Percentiles rank a stretch among this genome's conserved stretches.
Evolutionary conservation across 2,113 vertebrate species (phyloP).

Genomic region (Lagopus muta): DNA sequence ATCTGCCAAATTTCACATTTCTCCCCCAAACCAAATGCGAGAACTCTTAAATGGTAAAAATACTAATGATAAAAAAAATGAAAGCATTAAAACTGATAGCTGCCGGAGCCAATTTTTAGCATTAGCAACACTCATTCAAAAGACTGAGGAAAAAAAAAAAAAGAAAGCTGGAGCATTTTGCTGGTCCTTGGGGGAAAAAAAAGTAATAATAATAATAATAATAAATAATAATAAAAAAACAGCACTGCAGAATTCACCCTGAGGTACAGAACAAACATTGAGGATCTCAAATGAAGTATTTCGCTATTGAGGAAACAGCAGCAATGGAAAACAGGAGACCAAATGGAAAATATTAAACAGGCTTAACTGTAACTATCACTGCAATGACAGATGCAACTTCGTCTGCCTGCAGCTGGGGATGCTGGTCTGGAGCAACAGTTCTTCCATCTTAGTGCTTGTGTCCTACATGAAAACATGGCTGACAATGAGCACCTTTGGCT

Average conservation of each 20-base stretch:
- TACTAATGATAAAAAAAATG: background rate
- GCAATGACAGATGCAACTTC: background rate
- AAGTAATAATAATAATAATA: background rate
- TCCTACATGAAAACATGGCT: background rate
- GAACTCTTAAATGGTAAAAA: background rate
- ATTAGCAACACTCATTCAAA: constrained; percentile 31
- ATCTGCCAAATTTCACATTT: background rate
- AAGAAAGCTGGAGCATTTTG: constrained; percentile 7
- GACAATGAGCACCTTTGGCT: background rate
- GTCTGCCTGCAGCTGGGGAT: background rate
- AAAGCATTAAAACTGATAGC: constrained; percentile 6
- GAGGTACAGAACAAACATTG: background rate
- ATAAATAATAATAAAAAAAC: background rate
- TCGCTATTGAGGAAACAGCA: constrained; percentile 3
- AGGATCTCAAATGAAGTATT: constrained; percentile 46
- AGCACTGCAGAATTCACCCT: constrained; percentile 13
- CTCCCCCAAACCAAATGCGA: background rate
- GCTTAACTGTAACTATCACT: background rate
- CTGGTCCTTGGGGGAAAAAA: background rate
- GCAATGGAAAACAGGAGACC: constrained; percentile 24
- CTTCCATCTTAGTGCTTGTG: background rate
- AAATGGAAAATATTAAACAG: background rate
- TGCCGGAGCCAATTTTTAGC: constrained; percentile 8
- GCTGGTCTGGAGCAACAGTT: background rate
- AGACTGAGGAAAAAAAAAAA: background rate